phyloP scores from a whole-genome alignment of 2,113 vertebrate species.

The Lagenorhynchus albirostris region DNA sequence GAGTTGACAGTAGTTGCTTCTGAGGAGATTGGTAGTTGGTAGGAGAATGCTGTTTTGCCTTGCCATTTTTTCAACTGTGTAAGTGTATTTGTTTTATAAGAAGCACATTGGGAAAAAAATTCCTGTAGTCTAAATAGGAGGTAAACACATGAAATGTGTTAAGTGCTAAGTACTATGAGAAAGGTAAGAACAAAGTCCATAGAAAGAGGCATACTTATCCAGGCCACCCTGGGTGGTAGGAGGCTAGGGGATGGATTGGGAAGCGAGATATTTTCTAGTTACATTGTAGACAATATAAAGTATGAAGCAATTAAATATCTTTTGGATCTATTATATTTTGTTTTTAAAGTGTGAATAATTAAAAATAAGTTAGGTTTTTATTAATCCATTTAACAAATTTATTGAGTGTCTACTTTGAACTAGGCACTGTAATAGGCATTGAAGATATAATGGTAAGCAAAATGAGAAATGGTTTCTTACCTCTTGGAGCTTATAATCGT shows the following conservation, averaged over 20 bases:
- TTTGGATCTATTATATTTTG: neutral
- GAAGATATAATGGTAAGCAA: neutral
- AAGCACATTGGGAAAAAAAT: neutral
- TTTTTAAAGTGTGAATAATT: neutral
- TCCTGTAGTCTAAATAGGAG: neutral
- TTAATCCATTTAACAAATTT: neutral
- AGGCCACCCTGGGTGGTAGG: neutral
- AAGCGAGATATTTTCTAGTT: neutral
- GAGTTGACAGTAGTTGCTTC: neutral
- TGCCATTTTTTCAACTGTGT: neutral
- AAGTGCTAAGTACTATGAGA: neutral
- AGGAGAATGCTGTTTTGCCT: neutral
- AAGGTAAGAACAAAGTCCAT: neutral
- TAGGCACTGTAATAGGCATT: neutral
- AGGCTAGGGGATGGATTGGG: neutral
- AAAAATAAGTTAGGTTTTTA: neutral
- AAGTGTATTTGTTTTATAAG: neutral
- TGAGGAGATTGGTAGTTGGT: neutral
- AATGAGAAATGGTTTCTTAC: neutral
- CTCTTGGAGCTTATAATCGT: neutral
- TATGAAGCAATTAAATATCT: neutral
- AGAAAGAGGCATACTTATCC: neutral
- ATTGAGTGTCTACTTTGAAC: neutral
- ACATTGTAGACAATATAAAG: neutral
- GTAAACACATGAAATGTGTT: neutral